Evolutionary conservation across 2,888 invertebrate genomes (phyloP).

Genomic region (Epistrophella euchroma): DNA sequence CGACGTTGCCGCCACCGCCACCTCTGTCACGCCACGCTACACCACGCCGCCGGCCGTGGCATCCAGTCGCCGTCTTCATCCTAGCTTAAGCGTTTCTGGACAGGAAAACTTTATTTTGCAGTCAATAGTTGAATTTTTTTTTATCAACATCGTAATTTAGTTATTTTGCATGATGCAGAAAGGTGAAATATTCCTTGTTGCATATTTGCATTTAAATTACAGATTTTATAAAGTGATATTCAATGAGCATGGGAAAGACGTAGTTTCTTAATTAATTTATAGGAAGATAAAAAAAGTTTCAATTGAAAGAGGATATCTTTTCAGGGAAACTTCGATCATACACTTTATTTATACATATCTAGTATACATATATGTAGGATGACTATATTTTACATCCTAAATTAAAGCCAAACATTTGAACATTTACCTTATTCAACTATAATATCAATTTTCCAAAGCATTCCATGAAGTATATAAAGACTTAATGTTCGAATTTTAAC

Average conservation of each 20-base stretch:
- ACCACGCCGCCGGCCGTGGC: too few species aligned
- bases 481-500: too few species aligned
- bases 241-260: constrained; percentile 7
- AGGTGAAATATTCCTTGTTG: constrained; percentile 56
- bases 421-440: too few species aligned
- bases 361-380: too few species aligned
- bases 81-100: constrained; percentile 21
- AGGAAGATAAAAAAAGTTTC: background rate
- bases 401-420: too few species aligned
- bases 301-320: background rate
- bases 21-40: background rate
- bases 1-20: constrained; percentile 5
- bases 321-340: background rate
- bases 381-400: too few species aligned
- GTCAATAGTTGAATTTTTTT: constrained; percentile 21
- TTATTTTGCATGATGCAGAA: constrained; percentile 41
- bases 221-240: constrained; percentile 3
- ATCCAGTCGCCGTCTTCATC: background rate
- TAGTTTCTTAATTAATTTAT: background rate
- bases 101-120: constrained; percentile 30
- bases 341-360: too few species aligned
- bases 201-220: constrained; percentile 56
- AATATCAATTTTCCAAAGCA: too few species aligned
- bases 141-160: constrained; percentile 3
- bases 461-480: too few species aligned